A percentile compares a stretch with the other conserved stretches of the same genome.
Evolutionary conservation across 92 coral and sea anemone species (phyloP).

Genomic region (Epizoanthus stellaris): DNA sequence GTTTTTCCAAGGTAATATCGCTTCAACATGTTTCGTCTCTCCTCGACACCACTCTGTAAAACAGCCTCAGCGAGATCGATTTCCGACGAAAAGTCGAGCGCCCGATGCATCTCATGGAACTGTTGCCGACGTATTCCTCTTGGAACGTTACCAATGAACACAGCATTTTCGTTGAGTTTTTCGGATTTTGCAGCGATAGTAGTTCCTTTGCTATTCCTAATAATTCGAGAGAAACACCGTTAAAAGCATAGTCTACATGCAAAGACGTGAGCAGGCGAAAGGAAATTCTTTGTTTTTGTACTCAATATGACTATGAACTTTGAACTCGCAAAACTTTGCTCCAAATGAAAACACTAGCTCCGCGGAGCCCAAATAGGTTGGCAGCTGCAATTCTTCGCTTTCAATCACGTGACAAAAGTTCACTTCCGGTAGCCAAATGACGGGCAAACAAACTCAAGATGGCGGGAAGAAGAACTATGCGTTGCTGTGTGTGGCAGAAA

Average conservation of each 20-base stretch:
- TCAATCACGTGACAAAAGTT: no score
- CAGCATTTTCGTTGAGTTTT: conserved; percentile 60
- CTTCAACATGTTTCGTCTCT: conserved; percentile 63
- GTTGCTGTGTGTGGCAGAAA: no score
- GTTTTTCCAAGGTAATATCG: conserved; percentile 62
- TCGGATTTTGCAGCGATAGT: conserved; percentile 39
- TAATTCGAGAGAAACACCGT: not conserved
- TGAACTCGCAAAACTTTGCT: no score
- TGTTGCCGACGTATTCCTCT: conserved; percentile 82
- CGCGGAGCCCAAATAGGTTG: no score
- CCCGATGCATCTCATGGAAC: conserved; percentile 66
- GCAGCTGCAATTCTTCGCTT: no score
- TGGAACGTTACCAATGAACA: conserved; percentile 79
- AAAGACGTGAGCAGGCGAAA: not conserved
- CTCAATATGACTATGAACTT: no score
- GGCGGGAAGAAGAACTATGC: no score
- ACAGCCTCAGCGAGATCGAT: conserved; percentile 74
- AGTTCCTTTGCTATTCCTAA: conserved; percentile 16
- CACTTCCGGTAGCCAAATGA: no score
- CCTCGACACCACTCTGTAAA: conserved; percentile 31
- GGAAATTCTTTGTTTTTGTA: no score
- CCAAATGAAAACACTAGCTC: no score
- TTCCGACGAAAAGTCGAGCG: conserved; percentile 72
- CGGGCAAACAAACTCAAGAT: no score
- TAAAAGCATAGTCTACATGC: not conserved